A percentile compares a stretch with the other conserved stretches of the same genome.
These are phyloP conservation scores for Drosophila santomea DNA, from an alignment of 1,140 invertebrate genomes.

Conservation along the genomic window DNA sequence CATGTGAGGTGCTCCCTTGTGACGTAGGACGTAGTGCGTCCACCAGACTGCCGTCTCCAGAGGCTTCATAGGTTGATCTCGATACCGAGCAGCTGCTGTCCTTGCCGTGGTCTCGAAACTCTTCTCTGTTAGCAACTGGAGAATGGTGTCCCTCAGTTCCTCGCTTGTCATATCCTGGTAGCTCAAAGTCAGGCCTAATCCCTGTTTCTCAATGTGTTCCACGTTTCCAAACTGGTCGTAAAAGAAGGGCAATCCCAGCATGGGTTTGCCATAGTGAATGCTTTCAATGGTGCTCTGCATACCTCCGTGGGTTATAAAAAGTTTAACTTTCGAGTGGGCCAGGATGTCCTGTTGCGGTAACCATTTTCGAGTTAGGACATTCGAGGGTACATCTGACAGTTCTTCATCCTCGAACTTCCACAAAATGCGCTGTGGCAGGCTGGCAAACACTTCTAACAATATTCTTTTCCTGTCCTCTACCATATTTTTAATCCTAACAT, in stretches of 20 bases:
- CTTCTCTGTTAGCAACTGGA: conserved; percentile 34
- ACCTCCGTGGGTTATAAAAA: conserved; percentile 87
- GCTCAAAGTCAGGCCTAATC: conserved; percentile 84
- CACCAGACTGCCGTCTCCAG: conserved; percentile 87
- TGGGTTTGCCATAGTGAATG: conserved; percentile 58
- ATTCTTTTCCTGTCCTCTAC: conserved; percentile 80
- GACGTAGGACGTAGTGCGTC: conserved; percentile 86
- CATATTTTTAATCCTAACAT: conserved; percentile 85
- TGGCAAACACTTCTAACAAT: conserved; percentile 35
- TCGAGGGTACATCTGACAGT: conserved; percentile 84
- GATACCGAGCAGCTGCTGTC: conserved; percentile 85
- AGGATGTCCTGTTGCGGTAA: conserved; percentile 86
- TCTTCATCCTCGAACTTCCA: conserved; percentile 85
- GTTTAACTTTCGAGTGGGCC: conserved; percentile 79
- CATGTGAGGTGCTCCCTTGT: conserved; percentile 82
- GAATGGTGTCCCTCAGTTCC: conserved; percentile 1
- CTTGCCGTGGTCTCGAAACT: conserved; percentile 22
- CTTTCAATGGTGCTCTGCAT: conserved; percentile 85
- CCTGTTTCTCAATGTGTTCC: conserved; percentile 80
- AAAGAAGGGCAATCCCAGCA: conserved; percentile 58
- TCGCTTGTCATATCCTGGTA: conserved; percentile 18
- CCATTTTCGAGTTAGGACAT: conserved; percentile 87
- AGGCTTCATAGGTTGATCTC: conserved; percentile 86
- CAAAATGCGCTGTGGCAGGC: conserved; percentile 83
- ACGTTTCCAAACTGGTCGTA: conserved; percentile 57